Evolutionary conservation across 2,797 vertebrate species (phyloP).

Genomic region (Xerus rutilus): DNA sequence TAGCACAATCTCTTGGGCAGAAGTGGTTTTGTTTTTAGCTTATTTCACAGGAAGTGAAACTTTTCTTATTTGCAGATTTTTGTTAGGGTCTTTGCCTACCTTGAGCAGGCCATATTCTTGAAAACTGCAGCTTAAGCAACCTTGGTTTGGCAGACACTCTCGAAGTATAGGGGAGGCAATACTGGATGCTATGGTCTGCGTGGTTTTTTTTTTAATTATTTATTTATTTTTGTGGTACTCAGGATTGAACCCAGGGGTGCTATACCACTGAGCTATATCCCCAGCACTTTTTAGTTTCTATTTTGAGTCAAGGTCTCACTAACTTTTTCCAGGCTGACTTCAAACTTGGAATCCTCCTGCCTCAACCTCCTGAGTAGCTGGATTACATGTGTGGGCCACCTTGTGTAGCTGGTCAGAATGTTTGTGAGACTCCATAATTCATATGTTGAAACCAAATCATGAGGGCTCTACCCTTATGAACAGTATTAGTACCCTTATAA

Average conservation of each 20-base stretch:
- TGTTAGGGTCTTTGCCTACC: background rate
- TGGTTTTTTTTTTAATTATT: no score
- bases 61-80: background rate
- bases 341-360: no score
- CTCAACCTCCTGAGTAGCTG: no score
- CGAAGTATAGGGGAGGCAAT: background rate
- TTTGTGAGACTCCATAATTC: background rate
- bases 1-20: background rate
- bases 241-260: no score
- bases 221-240: no score
- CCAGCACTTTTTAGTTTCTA: no score
- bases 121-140: background rate
- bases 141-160: background rate
- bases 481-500: background rate
- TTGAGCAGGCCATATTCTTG: background rate
- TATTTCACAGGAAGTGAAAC: background rate
- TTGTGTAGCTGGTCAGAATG: no score
- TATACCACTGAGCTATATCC: no score
- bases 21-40: constrained; percentile 10
- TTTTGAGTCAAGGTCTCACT: no score
- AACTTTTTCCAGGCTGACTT: no score
- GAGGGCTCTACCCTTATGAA: background rate
- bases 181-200: background rate
- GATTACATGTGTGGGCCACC: no score
- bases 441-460: background rate